These are phyloP conservation scores for Anthoscopus minutus DNA, from an alignment of 2,113 vertebrate genomes.

Conservation along the genomic window DNA sequence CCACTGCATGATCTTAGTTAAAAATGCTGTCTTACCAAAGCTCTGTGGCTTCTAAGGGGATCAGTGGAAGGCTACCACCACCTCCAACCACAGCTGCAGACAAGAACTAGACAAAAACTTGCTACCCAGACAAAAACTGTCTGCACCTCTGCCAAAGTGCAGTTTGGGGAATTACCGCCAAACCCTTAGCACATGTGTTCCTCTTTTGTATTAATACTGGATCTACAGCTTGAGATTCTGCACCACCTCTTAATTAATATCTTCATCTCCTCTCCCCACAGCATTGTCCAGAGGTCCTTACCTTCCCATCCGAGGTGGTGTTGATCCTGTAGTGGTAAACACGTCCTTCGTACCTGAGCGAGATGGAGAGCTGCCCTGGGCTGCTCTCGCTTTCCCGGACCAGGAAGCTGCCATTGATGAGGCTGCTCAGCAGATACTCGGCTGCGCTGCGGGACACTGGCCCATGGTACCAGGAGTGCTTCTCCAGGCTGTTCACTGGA, in stretches of 20 bases:
- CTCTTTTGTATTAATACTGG: not conserved
- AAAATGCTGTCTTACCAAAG: not conserved
- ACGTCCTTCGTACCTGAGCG: slow-evolving; percentile 93
- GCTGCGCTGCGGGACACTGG: slow-evolving; percentile 95
- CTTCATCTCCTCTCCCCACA: not conserved
- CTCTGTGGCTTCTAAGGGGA: not conserved
- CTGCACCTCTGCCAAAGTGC: not conserved
- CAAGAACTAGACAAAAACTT: not conserved
- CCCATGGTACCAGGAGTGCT: slow-evolving; percentile 98
- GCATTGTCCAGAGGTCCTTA: slow-evolving; percentile 33
- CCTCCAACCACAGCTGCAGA: not conserved
- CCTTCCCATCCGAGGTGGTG: slow-evolving; percentile 90
- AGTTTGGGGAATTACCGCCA: not conserved
- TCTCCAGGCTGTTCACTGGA: slow-evolving; percentile 97
- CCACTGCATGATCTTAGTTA: not conserved
- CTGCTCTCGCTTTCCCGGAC: slow-evolving; percentile 98
- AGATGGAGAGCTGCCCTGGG: slow-evolving; percentile 95
- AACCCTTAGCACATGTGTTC: fast-evolving
- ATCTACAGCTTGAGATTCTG: not conserved
- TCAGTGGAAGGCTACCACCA: not conserved
- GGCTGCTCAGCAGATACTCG: slow-evolving; percentile 93
- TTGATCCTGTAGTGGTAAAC: slow-evolving; percentile 99
- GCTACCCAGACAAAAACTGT: not conserved
- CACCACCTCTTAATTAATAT: not conserved
- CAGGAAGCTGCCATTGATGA: slow-evolving; percentile 97